Evolutionary conservation across 2,797 vertebrate genomes (phyloP).

Genomic region (Microchirus variegatus): DNA sequence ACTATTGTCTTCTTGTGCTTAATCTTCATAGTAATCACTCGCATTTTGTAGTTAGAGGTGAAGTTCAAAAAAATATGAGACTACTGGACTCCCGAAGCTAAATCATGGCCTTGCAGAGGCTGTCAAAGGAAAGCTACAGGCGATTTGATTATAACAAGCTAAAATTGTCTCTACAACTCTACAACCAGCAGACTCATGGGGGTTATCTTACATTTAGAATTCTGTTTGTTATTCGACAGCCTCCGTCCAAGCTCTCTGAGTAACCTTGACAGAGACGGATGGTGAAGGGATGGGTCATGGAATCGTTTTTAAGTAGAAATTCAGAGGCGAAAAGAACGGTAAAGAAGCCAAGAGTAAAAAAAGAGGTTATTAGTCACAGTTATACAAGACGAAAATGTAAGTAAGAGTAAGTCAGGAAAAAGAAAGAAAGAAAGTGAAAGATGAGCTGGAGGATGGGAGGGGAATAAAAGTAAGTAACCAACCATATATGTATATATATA

Average conservation of each 20-base stretch:
- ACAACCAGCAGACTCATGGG: constrained; percentile 31
- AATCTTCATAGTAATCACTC: constrained; percentile 46
- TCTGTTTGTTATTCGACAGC: constrained; percentile 64
- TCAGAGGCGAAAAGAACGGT: constrained; percentile 20
- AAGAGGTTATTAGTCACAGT: constrained; percentile 14
- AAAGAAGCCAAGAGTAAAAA: constrained; percentile 15
- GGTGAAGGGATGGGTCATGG: constrained; percentile 29
- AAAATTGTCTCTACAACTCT: constrained; percentile 49
- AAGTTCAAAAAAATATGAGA: constrained; percentile 26
- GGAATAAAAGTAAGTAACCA: no score
- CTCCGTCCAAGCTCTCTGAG: constrained; percentile 32
- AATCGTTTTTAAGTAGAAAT: constrained; percentile 43
- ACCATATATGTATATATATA: no score
- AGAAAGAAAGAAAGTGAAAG: constrained; percentile 1
- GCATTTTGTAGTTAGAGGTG: constrained; percentile 21
- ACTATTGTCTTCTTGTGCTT: constrained; percentile 47
- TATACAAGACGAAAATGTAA: constrained; percentile 5
- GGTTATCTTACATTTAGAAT: constrained; percentile 57
- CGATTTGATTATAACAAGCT: constrained; percentile 53
- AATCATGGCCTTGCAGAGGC: constrained; percentile 34
- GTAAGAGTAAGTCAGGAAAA: constrained; percentile 9
- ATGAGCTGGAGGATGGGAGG: no score
- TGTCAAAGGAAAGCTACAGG: constrained; percentile 20
- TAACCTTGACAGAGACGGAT: constrained; percentile 63
- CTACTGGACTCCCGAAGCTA: constrained; percentile 13